Percentiles rank a stretch among this genome's conserved stretches.
phyloP scores from a whole-genome alignment of 2,888 invertebrate genomes.

The Pediacus dermestoides region DNA sequence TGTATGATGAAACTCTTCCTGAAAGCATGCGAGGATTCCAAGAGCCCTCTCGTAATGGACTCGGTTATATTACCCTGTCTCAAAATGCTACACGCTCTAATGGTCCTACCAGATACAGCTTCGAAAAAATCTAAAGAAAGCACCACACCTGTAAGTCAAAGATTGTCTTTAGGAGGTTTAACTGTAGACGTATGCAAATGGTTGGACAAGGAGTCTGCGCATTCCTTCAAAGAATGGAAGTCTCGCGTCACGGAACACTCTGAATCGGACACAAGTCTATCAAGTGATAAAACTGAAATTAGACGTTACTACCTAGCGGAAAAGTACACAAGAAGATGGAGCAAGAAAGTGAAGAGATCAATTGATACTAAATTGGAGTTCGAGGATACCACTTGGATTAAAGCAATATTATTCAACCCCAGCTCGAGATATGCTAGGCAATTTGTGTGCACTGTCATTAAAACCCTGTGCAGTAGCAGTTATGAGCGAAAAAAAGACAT shows the following conservation, averaged over 20 bases:
- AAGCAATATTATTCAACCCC: slow-evolving; percentile 88
- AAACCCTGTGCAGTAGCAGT: slow-evolving; percentile 69
- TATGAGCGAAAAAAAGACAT: slow-evolving; percentile 70
- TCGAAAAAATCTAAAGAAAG: slow-evolving; percentile 22
- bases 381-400: slow-evolving; percentile 78
- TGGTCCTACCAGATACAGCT: slow-evolving; percentile 60
- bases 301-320: slow-evolving; percentile 61
- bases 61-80: slow-evolving; percentile 90
- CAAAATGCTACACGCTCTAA: slow-evolving; percentile 81
- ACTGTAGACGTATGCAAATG: slow-evolving; percentile 72
- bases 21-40: slow-evolving; percentile 69
- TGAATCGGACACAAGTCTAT: slow-evolving; percentile 30
- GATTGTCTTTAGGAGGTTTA: slow-evolving; percentile 54
- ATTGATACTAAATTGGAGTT: slow-evolving; percentile 57
- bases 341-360: slow-evolving; percentile 37
- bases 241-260: slow-evolving; percentile 53
- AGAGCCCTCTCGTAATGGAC: slow-evolving; percentile 84
- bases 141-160: slow-evolving; percentile 33
- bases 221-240: slow-evolving; percentile 72
- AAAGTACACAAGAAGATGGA: slow-evolving; percentile 74
- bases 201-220: slow-evolving; percentile 65
- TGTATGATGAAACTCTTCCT: slow-evolving; percentile 86
- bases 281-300: slow-evolving; percentile 36
- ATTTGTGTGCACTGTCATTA: slow-evolving; percentile 84
- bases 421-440: slow-evolving; percentile 86